Conservation (phyloP, 2,113 vertebrate genomes). For the Benitochromis conjunctus region DNA sequence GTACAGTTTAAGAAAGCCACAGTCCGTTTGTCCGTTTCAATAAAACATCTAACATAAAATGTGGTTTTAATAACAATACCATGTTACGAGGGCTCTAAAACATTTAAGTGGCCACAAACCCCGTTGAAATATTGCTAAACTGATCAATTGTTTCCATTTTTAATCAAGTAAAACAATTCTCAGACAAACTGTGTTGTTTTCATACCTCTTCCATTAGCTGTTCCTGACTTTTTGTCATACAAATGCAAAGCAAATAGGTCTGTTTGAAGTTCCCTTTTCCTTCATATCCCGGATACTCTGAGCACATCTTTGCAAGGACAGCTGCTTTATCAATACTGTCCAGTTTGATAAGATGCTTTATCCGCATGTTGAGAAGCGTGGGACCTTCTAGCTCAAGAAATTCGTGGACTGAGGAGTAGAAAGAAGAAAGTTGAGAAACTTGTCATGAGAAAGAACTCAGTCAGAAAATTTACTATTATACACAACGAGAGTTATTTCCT, state of each 20-base stretch:
- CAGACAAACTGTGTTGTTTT: neutral
- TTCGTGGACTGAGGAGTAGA: conserved; percentile 78
- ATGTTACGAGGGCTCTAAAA: neutral
- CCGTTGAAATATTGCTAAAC: neutral
- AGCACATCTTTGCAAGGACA: conserved; percentile 89
- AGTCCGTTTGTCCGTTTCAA: neutral
- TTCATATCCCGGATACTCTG: conserved; percentile 91
- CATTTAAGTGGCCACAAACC: neutral
- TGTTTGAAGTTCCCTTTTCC: conserved; percentile 95
- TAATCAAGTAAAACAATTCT: neutral
- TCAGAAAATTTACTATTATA: neutral
- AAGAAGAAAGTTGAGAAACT: neutral
- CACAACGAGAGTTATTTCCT: neutral
- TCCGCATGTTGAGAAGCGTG: conserved; percentile 91
- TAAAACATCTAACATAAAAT: neutral
- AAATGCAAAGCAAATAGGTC: conserved; percentile 94
- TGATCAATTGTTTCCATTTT: neutral
- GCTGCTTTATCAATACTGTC: conserved; percentile 88
- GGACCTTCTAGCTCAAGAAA: conserved; percentile 90
- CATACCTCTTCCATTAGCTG: conserved; percentile 94
- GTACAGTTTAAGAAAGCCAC: neutral
- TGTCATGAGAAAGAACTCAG: neutral
- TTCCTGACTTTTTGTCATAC: conserved; percentile 89
- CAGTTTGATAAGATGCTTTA: conserved; percentile 97
- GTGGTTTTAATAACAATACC: neutral